Conservation (phyloP, 2,113 vertebrate species). For the Channa maculata region DNA sequence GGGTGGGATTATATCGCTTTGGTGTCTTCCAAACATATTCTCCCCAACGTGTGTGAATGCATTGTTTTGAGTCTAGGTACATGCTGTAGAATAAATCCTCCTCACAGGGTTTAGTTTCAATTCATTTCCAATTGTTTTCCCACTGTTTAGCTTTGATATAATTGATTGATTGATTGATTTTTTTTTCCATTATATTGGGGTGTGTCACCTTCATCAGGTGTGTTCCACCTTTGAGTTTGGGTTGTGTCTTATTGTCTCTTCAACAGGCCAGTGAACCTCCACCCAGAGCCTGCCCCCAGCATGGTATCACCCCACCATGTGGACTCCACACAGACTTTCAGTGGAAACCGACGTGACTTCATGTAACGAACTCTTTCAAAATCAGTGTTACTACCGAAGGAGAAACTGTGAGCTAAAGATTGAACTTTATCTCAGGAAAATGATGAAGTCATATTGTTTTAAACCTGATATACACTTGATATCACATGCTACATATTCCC, state of each 20-base stretch:
- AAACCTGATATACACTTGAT: neutral
- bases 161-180: neutral
- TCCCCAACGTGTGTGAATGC: too few relatives aligned
- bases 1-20: too few relatives aligned
- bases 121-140: too few relatives aligned
- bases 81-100: too few relatives aligned
- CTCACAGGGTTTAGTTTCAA: too few relatives aligned
- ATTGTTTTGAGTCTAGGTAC: too few relatives aligned
- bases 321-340: neutral
- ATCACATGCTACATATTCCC: neutral
- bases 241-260: too few relatives aligned
- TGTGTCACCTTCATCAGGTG: neutral
- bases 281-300: conserved; percentile 35
- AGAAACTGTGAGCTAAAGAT: neutral
- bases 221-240: conserved; percentile 30
- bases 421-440: conserved; percentile 5
- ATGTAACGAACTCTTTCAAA: neutral
- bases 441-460: conserved; percentile 2
- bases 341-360: neutral
- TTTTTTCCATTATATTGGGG: conserved; percentile 12
- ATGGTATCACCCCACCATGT: neutral
- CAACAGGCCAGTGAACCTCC: conserved; percentile 48
- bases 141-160: too few relatives aligned
- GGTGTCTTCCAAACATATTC: too few relatives aligned
- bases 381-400: conserved; percentile 7